phyloP scores from a whole-genome alignment of 2,113 vertebrate species.

The Gavialis gangeticus region DNA sequence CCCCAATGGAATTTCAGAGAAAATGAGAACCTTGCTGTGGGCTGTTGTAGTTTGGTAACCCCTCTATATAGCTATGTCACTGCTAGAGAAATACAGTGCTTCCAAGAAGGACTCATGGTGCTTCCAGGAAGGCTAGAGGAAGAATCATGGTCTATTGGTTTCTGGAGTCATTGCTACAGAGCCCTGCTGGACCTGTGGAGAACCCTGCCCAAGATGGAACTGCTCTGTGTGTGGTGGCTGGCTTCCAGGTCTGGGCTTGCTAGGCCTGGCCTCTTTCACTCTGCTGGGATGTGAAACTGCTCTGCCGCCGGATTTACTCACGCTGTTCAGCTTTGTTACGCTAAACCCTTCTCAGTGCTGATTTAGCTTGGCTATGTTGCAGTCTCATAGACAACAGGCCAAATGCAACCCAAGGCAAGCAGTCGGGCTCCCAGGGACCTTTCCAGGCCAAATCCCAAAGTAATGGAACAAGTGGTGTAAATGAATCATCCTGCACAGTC shows the following conservation, averaged over 20 bases:
- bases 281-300: too few species aligned
- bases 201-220: too few species aligned
- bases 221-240: too few species aligned
- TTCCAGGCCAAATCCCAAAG: not conserved
- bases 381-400: too few species aligned
- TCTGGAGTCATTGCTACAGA: not conserved
- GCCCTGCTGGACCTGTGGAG: not conserved
- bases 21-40: not conserved
- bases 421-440: not conserved
- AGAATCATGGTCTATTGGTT: not conserved
- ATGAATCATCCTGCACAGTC: not conserved
- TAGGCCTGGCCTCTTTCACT: too few species aligned
- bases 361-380: too few species aligned
- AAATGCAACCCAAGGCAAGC: not conserved
- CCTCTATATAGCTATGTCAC: not conserved
- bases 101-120: not conserved
- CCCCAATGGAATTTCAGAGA: not conserved
- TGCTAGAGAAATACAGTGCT: not conserved
- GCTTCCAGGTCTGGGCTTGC: too few species aligned
- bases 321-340: too few species aligned
- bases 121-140: not conserved
- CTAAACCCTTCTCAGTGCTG: too few species aligned
- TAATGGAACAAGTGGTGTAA: not conserved
- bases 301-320: too few species aligned
- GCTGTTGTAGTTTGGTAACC: not conserved